phyloP scores from a whole-genome alignment of 92 coral and sea anemone genomes.

The Epizoanthus fatuus region DNA sequence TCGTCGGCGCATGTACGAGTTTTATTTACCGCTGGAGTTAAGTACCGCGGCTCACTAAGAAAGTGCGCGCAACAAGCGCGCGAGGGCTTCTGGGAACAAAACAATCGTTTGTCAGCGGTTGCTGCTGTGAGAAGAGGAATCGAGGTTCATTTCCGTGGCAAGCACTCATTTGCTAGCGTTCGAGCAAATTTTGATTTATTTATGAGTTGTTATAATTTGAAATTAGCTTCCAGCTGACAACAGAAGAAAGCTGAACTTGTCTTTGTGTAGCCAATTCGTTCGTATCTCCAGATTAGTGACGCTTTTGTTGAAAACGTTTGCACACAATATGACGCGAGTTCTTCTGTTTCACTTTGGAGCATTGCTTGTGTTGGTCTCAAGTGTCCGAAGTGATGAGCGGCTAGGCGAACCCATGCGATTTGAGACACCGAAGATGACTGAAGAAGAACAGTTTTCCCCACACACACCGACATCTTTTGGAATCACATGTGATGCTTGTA shows the following conservation, averaged over 20 bases:
- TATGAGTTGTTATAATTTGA: conserved; percentile 17
- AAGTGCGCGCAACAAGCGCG: background rate
- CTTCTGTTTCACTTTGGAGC: conserved; percentile 24
- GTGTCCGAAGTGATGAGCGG: conserved; percentile 54
- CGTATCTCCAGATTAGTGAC: too few species aligned
- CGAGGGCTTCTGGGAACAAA: conserved; percentile 18
- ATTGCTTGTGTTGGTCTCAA: background rate
- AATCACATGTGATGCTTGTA: conserved; percentile 95
- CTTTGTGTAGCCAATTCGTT: background rate
- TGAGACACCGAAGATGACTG: conserved; percentile 96
- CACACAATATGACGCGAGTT: conserved; percentile 22
- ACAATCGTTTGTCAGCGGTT: conserved; percentile 38
- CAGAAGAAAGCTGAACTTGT: background rate
- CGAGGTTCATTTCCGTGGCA: conserved; percentile 31
- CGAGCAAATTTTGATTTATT: conserved; percentile 25
- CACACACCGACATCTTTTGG: conserved; percentile 97
- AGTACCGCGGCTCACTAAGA: too few species aligned
- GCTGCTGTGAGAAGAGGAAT: background rate
- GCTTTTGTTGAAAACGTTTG: background rate
- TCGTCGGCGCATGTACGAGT: conserved; percentile 30
- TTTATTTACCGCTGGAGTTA: conserved; percentile 6
- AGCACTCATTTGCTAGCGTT: conserved; percentile 23
- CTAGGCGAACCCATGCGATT: conserved; percentile 92
- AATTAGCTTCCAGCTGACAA: background rate
- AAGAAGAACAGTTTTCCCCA: conserved; percentile 96